A percentile compares a stretch with the other conserved stretches of the same genome.
phyloP scores from a whole-genome alignment of 2,113 vertebrate genomes.

The Ophiodon elongatus region DNA sequence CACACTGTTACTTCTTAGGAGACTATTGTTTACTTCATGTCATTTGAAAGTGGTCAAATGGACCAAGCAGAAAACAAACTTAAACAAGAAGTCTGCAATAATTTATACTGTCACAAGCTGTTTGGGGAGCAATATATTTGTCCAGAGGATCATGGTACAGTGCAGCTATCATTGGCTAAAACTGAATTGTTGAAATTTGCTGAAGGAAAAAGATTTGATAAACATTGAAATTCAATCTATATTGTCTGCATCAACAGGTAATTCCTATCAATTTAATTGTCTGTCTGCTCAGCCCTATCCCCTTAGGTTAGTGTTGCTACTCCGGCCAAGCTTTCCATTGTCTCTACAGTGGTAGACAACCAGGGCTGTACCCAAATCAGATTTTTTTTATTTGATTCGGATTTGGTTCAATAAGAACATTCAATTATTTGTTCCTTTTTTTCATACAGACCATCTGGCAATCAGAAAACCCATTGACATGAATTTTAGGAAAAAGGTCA shows the following conservation, averaged over 20 bases:
- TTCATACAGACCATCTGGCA: not conserved
- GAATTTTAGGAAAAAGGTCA: not conserved
- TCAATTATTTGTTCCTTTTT: not conserved
- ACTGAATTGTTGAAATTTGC: not conserved
- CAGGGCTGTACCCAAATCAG: not conserved
- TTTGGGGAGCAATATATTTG: not conserved
- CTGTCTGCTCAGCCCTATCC: not conserved
- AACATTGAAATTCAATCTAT: not conserved
- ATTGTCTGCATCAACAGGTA: not conserved
- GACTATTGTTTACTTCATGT: conserved; percentile 63
- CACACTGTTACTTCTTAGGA: conserved; percentile 47
- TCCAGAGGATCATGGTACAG: not conserved
- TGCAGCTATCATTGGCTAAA: not conserved
- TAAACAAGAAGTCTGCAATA: conserved; percentile 1
- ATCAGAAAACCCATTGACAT: not conserved
- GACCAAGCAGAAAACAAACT: conserved; percentile 14
- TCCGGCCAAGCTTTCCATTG: not conserved
- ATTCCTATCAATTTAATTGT: not conserved
- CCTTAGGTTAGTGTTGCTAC: not conserved
- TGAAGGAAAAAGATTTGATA: not conserved
- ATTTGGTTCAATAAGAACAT: not conserved
- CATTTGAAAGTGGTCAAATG: conserved; percentile 34
- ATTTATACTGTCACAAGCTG: not conserved
- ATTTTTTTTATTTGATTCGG: not conserved
- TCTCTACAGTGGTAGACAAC: not conserved